phyloP scores from a whole-genome alignment of 2,888 invertebrate species.

The Drosophila antonietae region DNA sequence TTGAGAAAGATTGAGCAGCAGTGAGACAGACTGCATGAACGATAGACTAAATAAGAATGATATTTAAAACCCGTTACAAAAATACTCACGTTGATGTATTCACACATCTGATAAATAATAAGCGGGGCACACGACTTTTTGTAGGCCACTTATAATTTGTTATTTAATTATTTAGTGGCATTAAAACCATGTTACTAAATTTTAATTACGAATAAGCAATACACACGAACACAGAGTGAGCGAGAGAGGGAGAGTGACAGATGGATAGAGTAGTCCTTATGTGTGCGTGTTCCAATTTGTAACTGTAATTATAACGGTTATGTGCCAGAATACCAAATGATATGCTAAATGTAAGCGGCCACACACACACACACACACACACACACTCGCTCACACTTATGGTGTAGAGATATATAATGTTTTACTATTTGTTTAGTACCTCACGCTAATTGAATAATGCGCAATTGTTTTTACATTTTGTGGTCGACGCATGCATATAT shows the following conservation, averaged over 20 bases:
- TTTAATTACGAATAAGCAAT: constrained; percentile 39
- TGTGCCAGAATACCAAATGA: constrained; percentile 32
- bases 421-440: constrained; percentile 46
- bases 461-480: constrained; percentile 72
- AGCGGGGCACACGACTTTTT: constrained; percentile 7
- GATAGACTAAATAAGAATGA: neutral
- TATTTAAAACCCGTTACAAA: neutral
- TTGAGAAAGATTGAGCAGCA: neutral
- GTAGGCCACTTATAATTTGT: constrained; percentile 12
- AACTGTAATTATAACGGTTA: constrained; percentile 54
- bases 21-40: no score
- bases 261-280: neutral
- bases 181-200: constrained; percentile 22
- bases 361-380: neutral
- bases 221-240: neutral
- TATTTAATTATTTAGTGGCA: constrained; percentile 31
- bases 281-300: constrained; percentile 31
- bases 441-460: constrained; percentile 64
- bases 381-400: neutral
- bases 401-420: constrained; percentile 4
- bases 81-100: neutral
- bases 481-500: constrained; percentile 34
- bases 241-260: neutral
- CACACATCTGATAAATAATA: neutral
- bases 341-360: constrained; percentile 26